Evolutionary conservation across 2,113 vertebrate species (phyloP), one percentile per base, ranked within the genome.

Genomic region (Equus przewalskii): DNA sequence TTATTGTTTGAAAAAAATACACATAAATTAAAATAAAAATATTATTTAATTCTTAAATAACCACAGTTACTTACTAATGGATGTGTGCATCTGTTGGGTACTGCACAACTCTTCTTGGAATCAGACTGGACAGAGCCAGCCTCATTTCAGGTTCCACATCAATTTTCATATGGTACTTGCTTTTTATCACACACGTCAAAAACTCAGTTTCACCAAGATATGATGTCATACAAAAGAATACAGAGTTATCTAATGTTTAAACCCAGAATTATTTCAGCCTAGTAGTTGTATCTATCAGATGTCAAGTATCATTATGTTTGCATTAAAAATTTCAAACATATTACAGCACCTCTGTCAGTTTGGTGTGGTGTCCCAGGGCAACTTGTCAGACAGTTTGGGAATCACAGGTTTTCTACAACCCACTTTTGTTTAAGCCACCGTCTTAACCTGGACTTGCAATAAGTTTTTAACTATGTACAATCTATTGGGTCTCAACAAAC

Each of bases 171-270:
- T 10, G 24, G 12, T 33, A 30, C n/a, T 65, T 79, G 41, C 19
- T 95, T 79, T 82, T 64, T 16, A 56, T 70, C 65, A 75, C 6
- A 86, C 12, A 26, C 30, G 60, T 15, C 12, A 67, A 73, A 90
- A 94, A 51, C 14, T 90, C 76, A 49, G 36, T 56, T 96, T 85
- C 51, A 75, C 11, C 85, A 81, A 90, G 79, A 69, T 41, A 60
- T 5, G 33, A 76, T 72, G 41, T 80, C 56, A 84, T 4, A 67
- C 64, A 41, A 72, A 58, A 96, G 58, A 84, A 78, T 12, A 44
- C 1, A 41, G 18, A 44, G 11, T n/a, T 60, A 82, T 49, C 16
- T 46, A 36, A 18, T 36, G 21, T 6, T 79, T 41, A 72, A 87
- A 88, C 30, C 54, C 62, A 41, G 36, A 93, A 80, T 22, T 73